phyloP scores from a whole-genome alignment of 2,888 invertebrate genomes.

The Seira musarum region DNA sequence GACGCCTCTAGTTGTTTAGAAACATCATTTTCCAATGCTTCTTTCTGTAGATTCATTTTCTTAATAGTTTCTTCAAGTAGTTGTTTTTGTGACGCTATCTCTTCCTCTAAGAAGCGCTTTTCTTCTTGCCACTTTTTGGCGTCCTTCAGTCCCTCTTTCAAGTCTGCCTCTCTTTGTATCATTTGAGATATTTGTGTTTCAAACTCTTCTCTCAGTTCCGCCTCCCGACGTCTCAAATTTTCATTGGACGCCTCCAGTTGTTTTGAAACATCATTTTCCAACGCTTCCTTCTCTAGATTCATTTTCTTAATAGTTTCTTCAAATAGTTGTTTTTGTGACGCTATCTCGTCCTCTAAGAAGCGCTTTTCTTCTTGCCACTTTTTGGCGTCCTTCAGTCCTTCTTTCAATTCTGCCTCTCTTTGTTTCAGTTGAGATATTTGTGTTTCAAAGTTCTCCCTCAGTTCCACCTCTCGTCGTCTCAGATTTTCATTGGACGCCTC shows the following conservation, averaged over 20 bases:
- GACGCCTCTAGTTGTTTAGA: conserved; percentile 17
- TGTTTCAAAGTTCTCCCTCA: too few relatives aligned
- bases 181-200: too few relatives aligned
- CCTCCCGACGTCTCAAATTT: not conserved
- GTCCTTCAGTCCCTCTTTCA: too few relatives aligned
- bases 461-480: too few relatives aligned
- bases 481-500: too few relatives aligned
- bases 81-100: conserved; percentile 1
- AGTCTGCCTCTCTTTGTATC: too few relatives aligned
- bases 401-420: too few relatives aligned
- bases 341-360: conserved; percentile 54
- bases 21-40: conserved; percentile 26
- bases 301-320: not conserved
- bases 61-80: not conserved
- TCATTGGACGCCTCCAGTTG: conserved; percentile 12
- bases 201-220: not conserved
- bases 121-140: conserved; percentile 41
- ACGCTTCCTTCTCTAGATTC: not conserved
- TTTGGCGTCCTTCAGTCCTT: too few relatives aligned
- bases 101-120: conserved; percentile 55
- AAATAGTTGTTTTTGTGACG: not conserved
- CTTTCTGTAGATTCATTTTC: not conserved
- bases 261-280: conserved; percentile 26
- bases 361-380: conserved; percentile 52
- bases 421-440: too few relatives aligned